Percentiles rank a stretch among this genome's conserved stretches.
Conservation (phyloP, 2,888 invertebrate genomes). For the Melolontha melolontha region DNA sequence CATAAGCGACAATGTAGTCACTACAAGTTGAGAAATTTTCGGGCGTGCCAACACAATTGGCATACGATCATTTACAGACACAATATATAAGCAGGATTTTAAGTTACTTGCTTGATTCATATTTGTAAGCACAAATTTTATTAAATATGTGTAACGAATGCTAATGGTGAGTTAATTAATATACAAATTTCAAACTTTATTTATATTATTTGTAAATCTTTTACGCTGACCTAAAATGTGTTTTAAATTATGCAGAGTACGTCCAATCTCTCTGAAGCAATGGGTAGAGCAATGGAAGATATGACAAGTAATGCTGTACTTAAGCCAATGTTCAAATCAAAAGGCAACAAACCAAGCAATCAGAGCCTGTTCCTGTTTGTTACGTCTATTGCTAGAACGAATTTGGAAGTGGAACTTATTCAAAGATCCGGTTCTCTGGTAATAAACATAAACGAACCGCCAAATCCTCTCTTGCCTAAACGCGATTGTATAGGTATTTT, state of each 20-base stretch:
- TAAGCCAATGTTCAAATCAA: slow-evolving; percentile 82
- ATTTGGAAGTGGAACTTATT: slow-evolving; percentile 92
- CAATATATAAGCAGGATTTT: no score
- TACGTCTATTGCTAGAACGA: slow-evolving; percentile 89
- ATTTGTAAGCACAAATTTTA: no score
- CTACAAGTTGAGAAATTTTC: no score
- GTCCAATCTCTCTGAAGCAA: slow-evolving; percentile 84
- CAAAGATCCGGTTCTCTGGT: slow-evolving; percentile 86
- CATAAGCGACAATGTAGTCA: no score
- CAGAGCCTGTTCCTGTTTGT: slow-evolving; percentile 89
- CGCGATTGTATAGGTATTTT: slow-evolving; percentile 81
- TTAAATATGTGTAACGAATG: no score
- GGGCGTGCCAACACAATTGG: no score
- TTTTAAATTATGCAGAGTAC: slow-evolving; percentile 67
- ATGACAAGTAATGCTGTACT: slow-evolving; percentile 90
- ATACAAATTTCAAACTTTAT: no score
- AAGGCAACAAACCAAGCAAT: slow-evolving; percentile 72
- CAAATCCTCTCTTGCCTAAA: slow-evolving; percentile 77
- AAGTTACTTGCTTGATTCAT: no score
- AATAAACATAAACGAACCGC: slow-evolving; percentile 60
- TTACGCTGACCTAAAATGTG: background rate
- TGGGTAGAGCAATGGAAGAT: slow-evolving; percentile 94
- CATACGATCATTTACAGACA: no score
- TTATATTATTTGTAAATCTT: no score
- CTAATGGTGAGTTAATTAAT: no score